These are phyloP conservation scores for Drosophila parabipectinata DNA, from an alignment of 1,140 invertebrate genomes.

Conservation along the genomic window DNA sequence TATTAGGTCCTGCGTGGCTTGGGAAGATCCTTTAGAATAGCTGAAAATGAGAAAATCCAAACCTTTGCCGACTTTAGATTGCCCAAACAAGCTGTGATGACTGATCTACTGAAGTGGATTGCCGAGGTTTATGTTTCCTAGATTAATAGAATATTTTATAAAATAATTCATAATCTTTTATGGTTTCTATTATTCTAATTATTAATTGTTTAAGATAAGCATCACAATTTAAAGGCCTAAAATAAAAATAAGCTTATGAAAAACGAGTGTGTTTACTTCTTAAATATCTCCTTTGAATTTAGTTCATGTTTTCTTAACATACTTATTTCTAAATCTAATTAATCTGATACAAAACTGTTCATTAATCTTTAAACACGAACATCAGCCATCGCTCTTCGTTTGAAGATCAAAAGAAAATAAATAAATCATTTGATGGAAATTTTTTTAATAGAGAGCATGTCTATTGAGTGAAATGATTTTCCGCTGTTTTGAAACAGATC, in stretches of 20 bases:
- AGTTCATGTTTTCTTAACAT: slow-evolving; percentile 24
- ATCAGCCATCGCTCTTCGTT: slow-evolving; percentile 22
- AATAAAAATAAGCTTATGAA: background rate
- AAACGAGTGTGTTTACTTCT: background rate
- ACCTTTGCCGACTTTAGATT: slow-evolving; percentile 93
- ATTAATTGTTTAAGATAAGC: slow-evolving; percentile 3
- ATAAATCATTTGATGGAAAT: slow-evolving; percentile 30
- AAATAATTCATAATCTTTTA: background rate
- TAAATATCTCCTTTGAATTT: background rate
- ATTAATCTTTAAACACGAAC: slow-evolving; percentile 27
- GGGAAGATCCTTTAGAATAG: slow-evolving; percentile 94
- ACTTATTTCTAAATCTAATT: slow-evolving; percentile 4
- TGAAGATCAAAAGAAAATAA: slow-evolving; percentile 45
- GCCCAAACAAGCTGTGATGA: slow-evolving; percentile 93
- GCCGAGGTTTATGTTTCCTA: slow-evolving; percentile 50
- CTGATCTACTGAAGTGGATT: slow-evolving; percentile 93
- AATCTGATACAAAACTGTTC: slow-evolving; percentile 15
- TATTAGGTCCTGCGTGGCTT: slow-evolving; percentile 91
- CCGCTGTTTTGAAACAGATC: background rate
- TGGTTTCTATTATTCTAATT: background rate
- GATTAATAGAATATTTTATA: background rate
- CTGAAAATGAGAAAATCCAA: slow-evolving; percentile 90
- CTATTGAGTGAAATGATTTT: slow-evolving; percentile 9
- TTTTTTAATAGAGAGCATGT: slow-evolving; percentile 4
- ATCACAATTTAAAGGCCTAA: background rate